Evolutionary conservation across 1,140 invertebrate species (phyloP), one percentile per base, ranked within the genome.

Genomic region (Nylanderia fulva): DNA sequence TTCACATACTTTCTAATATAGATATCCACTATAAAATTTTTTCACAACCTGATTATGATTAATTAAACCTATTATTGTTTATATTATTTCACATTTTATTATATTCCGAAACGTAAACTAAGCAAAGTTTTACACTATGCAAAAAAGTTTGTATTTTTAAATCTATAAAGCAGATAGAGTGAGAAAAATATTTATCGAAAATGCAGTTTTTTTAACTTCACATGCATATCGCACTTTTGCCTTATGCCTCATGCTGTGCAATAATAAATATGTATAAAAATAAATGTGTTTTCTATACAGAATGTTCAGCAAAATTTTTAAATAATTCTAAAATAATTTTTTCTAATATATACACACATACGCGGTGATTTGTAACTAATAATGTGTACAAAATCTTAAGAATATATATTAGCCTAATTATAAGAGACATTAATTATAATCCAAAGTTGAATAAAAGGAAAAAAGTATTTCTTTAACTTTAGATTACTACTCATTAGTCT

Each of bases 51-150:
- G n/a, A n/a, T n/a, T n/a, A n/a, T n/a, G n/a, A n/a, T 36, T 74
- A 74, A 74, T 74, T 74, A 60, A 74, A 36, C 54, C 6, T 42
- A 58, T 74, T 74, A 74, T 74, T 39, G 33, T 74, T 74, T 33
- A 60, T 74, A 39, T 42, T 74, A 18, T 52, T 74, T 42, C 29
- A 71, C 11, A 52, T 15, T 56, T 74, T 74, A 39, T 60, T 39
- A 60, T 36, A 21, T 74, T 1, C 33, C 33, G 15, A 74, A 39
- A 74, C 54, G 54, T 33, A 58, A 74, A 58, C 36, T 58, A 13
- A 58, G 36, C 33, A 60, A 39, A 74, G 15, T 42, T 58, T 15
- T 15, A 39, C 6, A 24, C 33, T 36, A 15, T 54, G 1, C 15
- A n/a, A 74, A 74, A 74, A 15, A 18, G 52, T 21, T 58, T 56